Percentiles rank a stretch among this genome's conserved stretches.
These are phyloP conservation scores for Aphelenchoides besseyi DNA, from an alignment of 1,140 invertebrate species.

Conservation along the genomic window DNA sequence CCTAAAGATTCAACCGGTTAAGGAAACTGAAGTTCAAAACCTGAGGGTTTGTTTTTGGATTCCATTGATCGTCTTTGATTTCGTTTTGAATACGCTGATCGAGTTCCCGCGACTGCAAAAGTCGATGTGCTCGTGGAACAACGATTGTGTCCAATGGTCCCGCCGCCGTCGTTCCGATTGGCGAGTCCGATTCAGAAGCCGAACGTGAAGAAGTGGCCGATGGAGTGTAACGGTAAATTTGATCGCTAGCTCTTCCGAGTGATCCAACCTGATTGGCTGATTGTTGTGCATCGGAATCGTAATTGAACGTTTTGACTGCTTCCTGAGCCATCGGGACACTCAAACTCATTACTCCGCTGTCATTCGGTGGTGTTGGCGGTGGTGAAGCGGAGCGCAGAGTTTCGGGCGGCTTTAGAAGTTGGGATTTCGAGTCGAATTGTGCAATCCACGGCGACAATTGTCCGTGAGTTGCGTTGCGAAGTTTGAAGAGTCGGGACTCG, in stretches of 20 bases:
- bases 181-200: background rate
- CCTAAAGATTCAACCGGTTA: constrained; percentile 33
- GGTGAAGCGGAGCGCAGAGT: background rate
- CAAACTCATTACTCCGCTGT: no score
- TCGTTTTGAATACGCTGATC: constrained; percentile 18
- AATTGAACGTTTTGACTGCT: background rate
- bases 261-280: background rate
- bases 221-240: background rate
- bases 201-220: background rate
- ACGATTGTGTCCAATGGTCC: background rate
- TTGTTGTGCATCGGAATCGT: background rate
- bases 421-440: background rate
- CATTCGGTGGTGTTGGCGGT: background rate
- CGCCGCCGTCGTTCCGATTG: background rate
- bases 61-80: constrained; percentile 31
- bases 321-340: no score
- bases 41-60: constrained; percentile 30
- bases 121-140: constrained; percentile 29
- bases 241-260: background rate
- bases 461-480: background rate
- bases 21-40: constrained; percentile 17
- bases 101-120: constrained; percentile 27
- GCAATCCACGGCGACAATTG: background rate
- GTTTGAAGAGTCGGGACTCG: background rate
- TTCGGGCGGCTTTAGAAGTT: background rate